phyloP scores from a whole-genome alignment of 1,140 invertebrate genomes.

The Lasaia peninsularis region DNA sequence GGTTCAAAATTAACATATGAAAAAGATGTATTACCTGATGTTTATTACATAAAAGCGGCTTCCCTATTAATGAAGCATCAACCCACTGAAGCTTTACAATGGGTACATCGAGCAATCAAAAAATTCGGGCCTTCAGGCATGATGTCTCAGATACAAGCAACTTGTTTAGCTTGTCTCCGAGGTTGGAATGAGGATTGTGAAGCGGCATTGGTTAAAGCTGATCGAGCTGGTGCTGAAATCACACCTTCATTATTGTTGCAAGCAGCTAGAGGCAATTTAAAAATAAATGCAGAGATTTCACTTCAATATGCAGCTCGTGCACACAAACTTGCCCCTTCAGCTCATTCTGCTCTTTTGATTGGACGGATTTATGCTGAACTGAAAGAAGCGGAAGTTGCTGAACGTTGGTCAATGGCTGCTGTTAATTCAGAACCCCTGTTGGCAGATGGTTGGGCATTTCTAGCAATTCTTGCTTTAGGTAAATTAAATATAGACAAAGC shows the following conservation, averaged over 20 bases:
- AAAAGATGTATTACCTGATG: slow-evolving; percentile 30
- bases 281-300: slow-evolving; percentile 36
- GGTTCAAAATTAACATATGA: slow-evolving; percentile 13
- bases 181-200: slow-evolving; percentile 61
- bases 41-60: slow-evolving; percentile 51
- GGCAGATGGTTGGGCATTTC: slow-evolving; percentile 59
- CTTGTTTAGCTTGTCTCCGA: slow-evolving; percentile 38
- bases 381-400: slow-evolving; percentile 40
- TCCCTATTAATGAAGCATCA: slow-evolving; percentile 43
- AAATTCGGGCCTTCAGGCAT: slow-evolving; percentile 50
- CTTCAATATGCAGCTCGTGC: slow-evolving; percentile 57
- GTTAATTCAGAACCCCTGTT: slow-evolving; percentile 54
- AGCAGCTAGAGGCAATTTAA: slow-evolving; percentile 44
- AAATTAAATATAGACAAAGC: slow-evolving; percentile 49
- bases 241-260: slow-evolving; percentile 44
- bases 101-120: slow-evolving; percentile 41
- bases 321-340: slow-evolving; percentile 54
- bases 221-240: slow-evolving; percentile 40
- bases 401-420: slow-evolving; percentile 56
- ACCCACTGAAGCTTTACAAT: slow-evolving; percentile 37
- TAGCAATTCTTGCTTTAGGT: slow-evolving; percentile 50
- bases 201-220: slow-evolving; percentile 43
- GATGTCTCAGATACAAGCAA: slow-evolving; percentile 53
- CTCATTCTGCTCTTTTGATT: slow-evolving; percentile 48
- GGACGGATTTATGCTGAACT: slow-evolving; percentile 45